Evolutionary conservation across 2,113 vertebrate species (phyloP).

Genomic region (Nematolebias whitei): DNA sequence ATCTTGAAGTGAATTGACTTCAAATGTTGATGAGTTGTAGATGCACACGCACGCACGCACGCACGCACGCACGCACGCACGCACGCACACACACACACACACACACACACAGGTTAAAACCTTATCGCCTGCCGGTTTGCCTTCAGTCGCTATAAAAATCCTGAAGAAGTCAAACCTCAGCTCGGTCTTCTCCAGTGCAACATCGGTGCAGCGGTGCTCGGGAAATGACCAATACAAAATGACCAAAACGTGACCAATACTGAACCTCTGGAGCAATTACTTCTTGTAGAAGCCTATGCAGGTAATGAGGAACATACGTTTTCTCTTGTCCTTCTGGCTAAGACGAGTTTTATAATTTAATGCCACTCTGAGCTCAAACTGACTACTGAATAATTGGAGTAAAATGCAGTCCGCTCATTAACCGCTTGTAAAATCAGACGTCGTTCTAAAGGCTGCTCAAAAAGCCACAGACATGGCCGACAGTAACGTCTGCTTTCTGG

Average conservation of each 20-base stretch:
- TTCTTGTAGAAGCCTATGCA: conserved; percentile 52
- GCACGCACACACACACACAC: too few species aligned
- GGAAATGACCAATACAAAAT: too few species aligned
- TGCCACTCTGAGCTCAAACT: conserved; percentile 58
- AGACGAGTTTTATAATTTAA: conserved; percentile 57
- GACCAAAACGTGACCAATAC: conserved; percentile 52
- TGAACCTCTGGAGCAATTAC: conserved; percentile 56
- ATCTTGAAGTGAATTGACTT: too few species aligned
- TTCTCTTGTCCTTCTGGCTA: conserved; percentile 31
- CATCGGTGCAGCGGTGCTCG: conserved; percentile 40
- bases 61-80: too few species aligned
- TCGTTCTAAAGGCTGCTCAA: conserved; percentile 46
- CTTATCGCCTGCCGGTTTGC: too few species aligned
- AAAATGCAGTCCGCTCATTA: conserved; percentile 57
- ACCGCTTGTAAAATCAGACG: conserved; percentile 55
- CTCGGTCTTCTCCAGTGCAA: conserved; percentile 19
- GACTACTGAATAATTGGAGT: conserved; percentile 60
- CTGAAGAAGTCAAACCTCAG: conserved; percentile 31
- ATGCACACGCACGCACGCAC: too few species aligned
- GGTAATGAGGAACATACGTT: conserved; percentile 62
- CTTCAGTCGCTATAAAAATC: conserved; percentile 5
- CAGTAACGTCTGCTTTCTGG: conserved; percentile 35
- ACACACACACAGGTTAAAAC: too few species aligned
- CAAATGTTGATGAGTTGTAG: too few species aligned
- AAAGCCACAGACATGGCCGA: conserved; percentile 27